A percentile compares a stretch with the other conserved stretches of the same genome.
Conservation (phyloP, 2,113 vertebrate species). For the Fulmarus glacialis region DNA sequence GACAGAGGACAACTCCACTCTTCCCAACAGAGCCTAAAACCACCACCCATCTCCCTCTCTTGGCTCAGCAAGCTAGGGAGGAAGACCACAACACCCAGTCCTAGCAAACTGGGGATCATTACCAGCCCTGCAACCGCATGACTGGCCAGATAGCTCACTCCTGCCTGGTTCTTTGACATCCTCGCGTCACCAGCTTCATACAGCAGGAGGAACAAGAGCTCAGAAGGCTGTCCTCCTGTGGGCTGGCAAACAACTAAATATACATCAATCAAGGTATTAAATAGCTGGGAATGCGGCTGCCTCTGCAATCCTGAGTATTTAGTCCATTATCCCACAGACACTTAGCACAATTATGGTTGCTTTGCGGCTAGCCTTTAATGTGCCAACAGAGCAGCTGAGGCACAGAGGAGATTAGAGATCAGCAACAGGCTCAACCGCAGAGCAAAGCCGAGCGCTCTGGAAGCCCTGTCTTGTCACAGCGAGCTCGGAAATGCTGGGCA, state of each 20-base stretch:
- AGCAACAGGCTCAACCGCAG: background rate
- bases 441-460: background rate
- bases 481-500: background rate
- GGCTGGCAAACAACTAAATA: background rate
- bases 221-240: background rate
- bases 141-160: background rate
- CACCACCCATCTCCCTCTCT: background rate
- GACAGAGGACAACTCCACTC: background rate
- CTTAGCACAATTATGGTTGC: background rate
- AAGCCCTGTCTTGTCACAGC: rapidly evolving
- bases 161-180: background rate
- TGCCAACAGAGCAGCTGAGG: conserved; percentile 22
- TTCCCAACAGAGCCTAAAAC: background rate
- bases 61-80: background rate
- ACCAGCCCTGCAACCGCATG: background rate
- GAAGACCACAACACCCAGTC: background rate
- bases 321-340: conserved; percentile 37
- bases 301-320: background rate
- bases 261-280: conserved; percentile 15
- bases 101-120: background rate
- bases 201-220: background rate
- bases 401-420: background rate
- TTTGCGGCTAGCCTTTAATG: background rate
- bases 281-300: background rate
- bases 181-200: background rate